phyloP scores from a whole-genome alignment of 2,797 vertebrate species.

The Sebastes hubbsi region DNA sequence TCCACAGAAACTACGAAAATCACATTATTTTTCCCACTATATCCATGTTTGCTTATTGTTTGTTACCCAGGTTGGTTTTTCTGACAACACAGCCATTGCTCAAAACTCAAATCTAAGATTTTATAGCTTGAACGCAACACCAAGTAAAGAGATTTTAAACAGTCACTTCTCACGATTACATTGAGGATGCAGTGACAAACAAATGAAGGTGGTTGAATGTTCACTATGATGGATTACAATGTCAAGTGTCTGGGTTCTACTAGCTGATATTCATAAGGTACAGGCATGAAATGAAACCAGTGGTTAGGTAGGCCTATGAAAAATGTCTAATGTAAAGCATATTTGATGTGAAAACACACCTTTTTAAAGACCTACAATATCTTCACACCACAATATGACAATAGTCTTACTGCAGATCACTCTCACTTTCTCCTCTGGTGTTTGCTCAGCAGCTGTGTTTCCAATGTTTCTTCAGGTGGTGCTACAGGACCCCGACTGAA shows the following conservation, averaged over 20 bases:
- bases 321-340: not conserved
- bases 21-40: not conserved
- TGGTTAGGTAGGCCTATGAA: not conserved
- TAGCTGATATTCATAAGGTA: not conserved
- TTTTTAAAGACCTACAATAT: not conserved
- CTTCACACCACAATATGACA: not conserved
- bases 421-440: not conserved
- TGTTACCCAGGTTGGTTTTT: not conserved
- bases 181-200: not conserved
- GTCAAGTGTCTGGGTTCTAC: not conserved
- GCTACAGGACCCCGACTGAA: slow-evolving; percentile 89
- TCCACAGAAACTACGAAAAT: not conserved
- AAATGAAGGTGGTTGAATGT: not conserved
- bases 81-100: not conserved
- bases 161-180: not conserved
- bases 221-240: not conserved
- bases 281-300: not conserved
- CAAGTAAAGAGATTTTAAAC: no score
- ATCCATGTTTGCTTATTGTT: not conserved
- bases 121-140: not conserved
- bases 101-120: not conserved
- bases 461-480: slow-evolving; percentile 82
- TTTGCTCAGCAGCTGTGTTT: slow-evolving; percentile 25
- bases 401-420: not conserved
- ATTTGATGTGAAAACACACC: not conserved